Evolutionary conservation across 2,797 vertebrate genomes (phyloP).

Genomic region (Nothura maculosa): DNA sequence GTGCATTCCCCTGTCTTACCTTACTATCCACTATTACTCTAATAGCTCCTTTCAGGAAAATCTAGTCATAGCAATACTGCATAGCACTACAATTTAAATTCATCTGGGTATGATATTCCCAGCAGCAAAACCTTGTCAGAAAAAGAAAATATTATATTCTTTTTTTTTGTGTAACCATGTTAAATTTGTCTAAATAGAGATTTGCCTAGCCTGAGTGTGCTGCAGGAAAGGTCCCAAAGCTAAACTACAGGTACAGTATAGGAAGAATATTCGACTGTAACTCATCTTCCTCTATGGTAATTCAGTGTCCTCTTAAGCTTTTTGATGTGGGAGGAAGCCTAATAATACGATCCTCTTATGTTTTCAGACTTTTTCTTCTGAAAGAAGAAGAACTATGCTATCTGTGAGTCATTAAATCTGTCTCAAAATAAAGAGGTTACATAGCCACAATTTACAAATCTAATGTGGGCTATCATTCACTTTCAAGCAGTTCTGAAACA

Average conservation of each 20-base stretch:
- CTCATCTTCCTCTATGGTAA: background rate
- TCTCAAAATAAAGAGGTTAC: constrained; percentile 8
- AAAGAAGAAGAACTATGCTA: background rate
- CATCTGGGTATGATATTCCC: background rate
- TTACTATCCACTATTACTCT: background rate
- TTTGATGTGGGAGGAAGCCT: constrained; percentile 10
- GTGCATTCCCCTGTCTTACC: background rate
- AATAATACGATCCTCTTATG: constrained; percentile 43
- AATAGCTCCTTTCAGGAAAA: background rate
- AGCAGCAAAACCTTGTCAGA: background rate
- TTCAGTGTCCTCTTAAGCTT: constrained; percentile 21
- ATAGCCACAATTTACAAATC: background rate
- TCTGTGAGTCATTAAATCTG: background rate
- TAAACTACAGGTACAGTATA: background rate
- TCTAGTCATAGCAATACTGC: background rate
- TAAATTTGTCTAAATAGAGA: constrained; percentile 13
- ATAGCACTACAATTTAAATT: background rate
- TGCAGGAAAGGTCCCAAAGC: constrained; percentile 16
- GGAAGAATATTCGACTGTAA: background rate
- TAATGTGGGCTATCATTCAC: background rate
- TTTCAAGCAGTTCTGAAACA: background rate
- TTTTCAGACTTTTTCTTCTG: background rate
- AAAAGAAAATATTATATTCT: background rate
- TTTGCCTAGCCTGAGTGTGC: background rate
- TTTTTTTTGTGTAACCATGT: constrained; percentile 7